phyloP scores from a whole-genome alignment of 2,113 vertebrate genomes.

The Antigone vipio region DNA sequence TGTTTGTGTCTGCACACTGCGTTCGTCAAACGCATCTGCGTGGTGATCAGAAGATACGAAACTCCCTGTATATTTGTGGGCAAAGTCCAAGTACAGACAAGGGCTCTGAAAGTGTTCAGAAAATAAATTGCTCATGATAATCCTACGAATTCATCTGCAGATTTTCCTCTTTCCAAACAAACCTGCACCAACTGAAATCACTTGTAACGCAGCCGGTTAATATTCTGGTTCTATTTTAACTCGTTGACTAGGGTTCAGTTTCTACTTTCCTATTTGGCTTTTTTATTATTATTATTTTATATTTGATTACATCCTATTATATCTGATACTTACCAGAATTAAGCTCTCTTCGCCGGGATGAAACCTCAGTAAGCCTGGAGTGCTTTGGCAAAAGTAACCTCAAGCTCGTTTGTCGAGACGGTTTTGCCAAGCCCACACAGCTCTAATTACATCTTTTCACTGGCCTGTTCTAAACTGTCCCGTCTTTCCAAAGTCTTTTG shows the following conservation, averaged over 20 bases:
- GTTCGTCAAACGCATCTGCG: rapidly evolving
- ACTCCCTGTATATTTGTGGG: background rate
- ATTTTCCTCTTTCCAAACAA: background rate
- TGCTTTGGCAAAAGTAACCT: slow-evolving; percentile 58
- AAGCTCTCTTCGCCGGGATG: slow-evolving; percentile 29
- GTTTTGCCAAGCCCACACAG: slow-evolving; percentile 71
- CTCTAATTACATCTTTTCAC: slow-evolving; percentile 73
- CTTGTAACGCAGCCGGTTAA: background rate
- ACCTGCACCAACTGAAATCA: background rate
- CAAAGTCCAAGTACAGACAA: background rate
- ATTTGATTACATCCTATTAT: slow-evolving; percentile 20
- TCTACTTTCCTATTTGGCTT: slow-evolving; percentile 5
- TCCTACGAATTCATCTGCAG: background rate
- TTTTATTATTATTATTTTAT: background rate
- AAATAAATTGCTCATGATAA: background rate
- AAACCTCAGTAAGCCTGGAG: slow-evolving; percentile 53
- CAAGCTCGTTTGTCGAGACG: slow-evolving; percentile 25
- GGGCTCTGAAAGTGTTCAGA: background rate
- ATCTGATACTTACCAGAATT: slow-evolving; percentile 45
- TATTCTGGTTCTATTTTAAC: background rate
- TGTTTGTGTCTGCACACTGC: background rate
- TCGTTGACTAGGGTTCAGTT: background rate
- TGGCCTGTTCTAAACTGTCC: slow-evolving; percentile 50
- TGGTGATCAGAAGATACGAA: background rate
- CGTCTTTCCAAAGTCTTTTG: slow-evolving; percentile 63